Base-by-base conservation (phyloP, 30 jellyfish, hydroid and myxozoan species). In the Cassiopea andromeda region DNA sequence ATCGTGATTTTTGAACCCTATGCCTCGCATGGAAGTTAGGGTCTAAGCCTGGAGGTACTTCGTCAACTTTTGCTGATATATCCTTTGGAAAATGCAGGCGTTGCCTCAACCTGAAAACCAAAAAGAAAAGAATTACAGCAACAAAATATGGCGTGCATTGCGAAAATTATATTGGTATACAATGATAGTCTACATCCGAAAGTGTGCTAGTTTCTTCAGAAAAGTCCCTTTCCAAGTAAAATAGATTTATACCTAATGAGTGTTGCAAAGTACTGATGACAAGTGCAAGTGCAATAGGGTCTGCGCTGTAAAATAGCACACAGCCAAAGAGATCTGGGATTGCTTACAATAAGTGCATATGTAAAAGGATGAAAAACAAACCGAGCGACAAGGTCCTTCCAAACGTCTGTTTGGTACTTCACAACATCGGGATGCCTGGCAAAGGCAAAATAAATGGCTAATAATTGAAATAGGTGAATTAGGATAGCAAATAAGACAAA, bases 371-470 rank as follows among this genome's bases (percentile, higher is more conserved):
- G 54, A 49, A 16, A 1, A 58, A 5, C 87, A 57, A 45, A 92
- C 98, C 91, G 57, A 69, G 87, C 75, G 58, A 85, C 87, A 38
- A 79, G 77, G 46, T 67, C 84, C 60, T 75, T 83, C 98, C 98
- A 92, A 18, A 87, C 91, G 9, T 61, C 89, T 46, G 69, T 78
- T 82, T 92, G 98, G 69, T 82, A 64, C 60, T 83, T 73, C 8
- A 87, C 86, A 43, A 82, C 93, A 17, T 92, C 98, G 16, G 78
- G 93, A 60, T 92, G 96, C 73, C 98, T 90, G 73, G 2, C 5
- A 64, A 64, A 9, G 19, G 8, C 8, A 64, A 4, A 14, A 64
- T 4, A 27, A 64, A 17, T 64, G 6, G 15, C 15, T 9, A 5
- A 64, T 14, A 64, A 64, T 5, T 5, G 15, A 64, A 64, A 64